Percentiles rank a stretch among this genome's conserved stretches.
phyloP scores from a whole-genome alignment of 2,888 invertebrate species.

The Microchrysa polita region DNA sequence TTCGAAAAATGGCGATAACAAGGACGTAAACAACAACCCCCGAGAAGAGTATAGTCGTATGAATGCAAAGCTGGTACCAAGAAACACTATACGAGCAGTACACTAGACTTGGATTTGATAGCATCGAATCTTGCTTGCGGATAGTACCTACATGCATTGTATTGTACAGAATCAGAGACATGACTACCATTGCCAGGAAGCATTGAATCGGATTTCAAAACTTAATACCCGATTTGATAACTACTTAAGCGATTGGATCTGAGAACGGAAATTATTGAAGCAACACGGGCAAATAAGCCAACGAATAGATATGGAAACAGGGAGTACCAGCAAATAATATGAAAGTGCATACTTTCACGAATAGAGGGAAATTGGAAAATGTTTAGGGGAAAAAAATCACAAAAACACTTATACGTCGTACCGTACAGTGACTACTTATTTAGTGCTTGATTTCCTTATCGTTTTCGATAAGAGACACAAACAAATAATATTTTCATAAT shows the following conservation, averaged over 20 bases:
- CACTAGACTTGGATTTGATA: neutral
- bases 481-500: conserved; percentile 19
- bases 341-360: neutral
- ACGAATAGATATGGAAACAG: neutral
- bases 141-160: neutral
- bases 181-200: neutral
- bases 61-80: conserved; percentile 19
- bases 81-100: no score
- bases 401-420: neutral
- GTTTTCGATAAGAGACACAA: conserved; percentile 11
- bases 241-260: conserved; percentile 23
- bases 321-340: neutral
- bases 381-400: neutral
- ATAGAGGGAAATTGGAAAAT: conserved; percentile 32
- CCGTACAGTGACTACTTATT: neutral
- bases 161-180: no score
- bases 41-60: no score
- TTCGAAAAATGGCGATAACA: neutral
- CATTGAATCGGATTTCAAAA: conserved; percentile 16
- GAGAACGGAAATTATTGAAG: conserved; percentile 25
- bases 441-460: conserved; percentile 22
- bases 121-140: conserved; percentile 8
- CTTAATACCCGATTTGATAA: conserved; percentile 3
- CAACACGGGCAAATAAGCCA: conserved; percentile 1
- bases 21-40: conserved; percentile 8